phyloP scores from a whole-genome alignment of 2,888 invertebrate genomes.

The Diarsia mendica region DNA sequence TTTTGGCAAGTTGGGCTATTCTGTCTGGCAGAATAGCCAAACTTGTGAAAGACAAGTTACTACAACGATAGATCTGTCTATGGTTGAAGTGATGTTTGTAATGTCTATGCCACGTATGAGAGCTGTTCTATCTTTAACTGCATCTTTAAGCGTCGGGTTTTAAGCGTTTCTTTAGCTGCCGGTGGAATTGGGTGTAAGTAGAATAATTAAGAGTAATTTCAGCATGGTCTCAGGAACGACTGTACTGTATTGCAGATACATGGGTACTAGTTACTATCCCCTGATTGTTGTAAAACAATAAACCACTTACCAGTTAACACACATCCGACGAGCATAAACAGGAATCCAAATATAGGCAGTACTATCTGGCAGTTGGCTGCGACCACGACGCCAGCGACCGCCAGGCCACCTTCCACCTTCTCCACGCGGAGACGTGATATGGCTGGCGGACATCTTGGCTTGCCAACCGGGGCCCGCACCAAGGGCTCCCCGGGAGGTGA shows the following conservation, averaged over 20 bases:
- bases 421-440: conserved; percentile 93
- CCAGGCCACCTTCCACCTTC: conserved; percentile 94
- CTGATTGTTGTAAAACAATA: not conserved
- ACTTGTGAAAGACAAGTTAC: not conserved
- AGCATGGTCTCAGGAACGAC: not conserved
- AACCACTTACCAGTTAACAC: conserved; percentile 93
- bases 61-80: not conserved
- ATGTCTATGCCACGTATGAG: not conserved
- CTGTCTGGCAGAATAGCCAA: no score
- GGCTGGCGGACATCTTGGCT: conserved; percentile 91
- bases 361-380: conserved; percentile 95
- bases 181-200: no score
- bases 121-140: not conserved
- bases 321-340: conserved; percentile 94
- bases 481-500: conserved; percentile 91
- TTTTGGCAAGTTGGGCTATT: no score
- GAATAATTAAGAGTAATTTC: not conserved
- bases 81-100: not conserved
- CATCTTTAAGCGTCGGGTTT: not conserved
- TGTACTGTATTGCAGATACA: not conserved
- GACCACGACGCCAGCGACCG: conserved; percentile 94
- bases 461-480: conserved; percentile 88
- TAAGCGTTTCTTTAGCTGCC: not conserved
- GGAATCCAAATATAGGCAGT: conserved; percentile 93
- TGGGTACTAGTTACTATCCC: not conserved